Percentiles rank a stretch among this genome's conserved stretches.
These are phyloP conservation scores for Cisticola juncidis DNA, from an alignment of 2,113 vertebrate genomes.

Conservation along the genomic window DNA sequence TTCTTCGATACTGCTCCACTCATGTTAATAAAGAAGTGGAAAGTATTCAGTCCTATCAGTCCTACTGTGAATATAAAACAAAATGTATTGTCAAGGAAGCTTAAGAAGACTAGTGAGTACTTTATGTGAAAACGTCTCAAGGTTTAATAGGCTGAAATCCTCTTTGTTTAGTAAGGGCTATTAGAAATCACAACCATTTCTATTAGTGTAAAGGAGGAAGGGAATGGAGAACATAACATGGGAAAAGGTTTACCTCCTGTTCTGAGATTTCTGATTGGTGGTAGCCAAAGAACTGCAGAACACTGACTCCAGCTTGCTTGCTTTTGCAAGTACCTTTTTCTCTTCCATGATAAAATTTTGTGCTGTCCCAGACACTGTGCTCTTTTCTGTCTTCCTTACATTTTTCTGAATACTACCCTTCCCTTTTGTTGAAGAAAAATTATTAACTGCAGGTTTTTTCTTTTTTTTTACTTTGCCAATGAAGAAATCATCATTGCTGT, in stretches of 20 bases:
- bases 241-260: slow-evolving; percentile 60
- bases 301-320: slow-evolving; percentile 75
- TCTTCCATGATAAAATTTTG: neutral
- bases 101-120: neutral
- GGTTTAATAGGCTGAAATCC: neutral
- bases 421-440: slow-evolving; percentile 1
- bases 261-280: slow-evolving; percentile 50
- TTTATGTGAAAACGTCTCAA: neutral
- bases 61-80: neutral
- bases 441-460: slow-evolving; percentile 74
- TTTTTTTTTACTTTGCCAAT: slow-evolving; percentile 88
- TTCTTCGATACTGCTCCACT: neutral
- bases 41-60: neutral
- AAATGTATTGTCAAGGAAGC: neutral
- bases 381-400: neutral
- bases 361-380: neutral
- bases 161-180: neutral
- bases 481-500: slow-evolving; percentile 88
- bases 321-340: slow-evolving; percentile 34
- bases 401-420: neutral
- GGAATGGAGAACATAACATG: neutral
- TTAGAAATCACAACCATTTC: neutral
- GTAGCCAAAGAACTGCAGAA: slow-evolving; percentile 84
- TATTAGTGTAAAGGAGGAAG: neutral
- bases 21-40: neutral